These are phyloP conservation scores for Drosophila mulleri DNA, from an alignment of 2,888 invertebrate genomes.

Conservation along the genomic window DNA sequence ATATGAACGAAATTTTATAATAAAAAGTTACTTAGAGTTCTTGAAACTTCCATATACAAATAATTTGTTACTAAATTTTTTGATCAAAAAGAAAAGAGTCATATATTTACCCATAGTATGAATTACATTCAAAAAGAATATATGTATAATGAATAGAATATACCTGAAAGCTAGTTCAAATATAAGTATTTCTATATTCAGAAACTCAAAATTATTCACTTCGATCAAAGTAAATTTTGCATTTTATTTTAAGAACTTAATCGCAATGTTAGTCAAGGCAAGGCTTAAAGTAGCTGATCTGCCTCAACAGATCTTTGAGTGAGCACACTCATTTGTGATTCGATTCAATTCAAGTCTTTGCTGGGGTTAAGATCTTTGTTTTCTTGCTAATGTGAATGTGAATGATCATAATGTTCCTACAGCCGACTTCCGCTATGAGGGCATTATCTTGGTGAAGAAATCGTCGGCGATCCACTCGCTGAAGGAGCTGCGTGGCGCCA, in stretches of 20 bases:
- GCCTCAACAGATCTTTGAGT: neutral
- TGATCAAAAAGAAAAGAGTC: too few relatives aligned
- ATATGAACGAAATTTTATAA: too few relatives aligned
- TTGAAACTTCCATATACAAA: too few relatives aligned
- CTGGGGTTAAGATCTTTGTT: too few relatives aligned
- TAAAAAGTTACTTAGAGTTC: too few relatives aligned
- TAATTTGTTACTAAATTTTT: too few relatives aligned
- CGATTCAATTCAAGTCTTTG: neutral
- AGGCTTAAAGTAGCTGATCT: neutral
- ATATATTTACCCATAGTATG: too few relatives aligned
- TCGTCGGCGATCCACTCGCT: conserved; percentile 89
- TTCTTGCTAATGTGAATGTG: too few relatives aligned
- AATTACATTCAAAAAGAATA: too few relatives aligned
- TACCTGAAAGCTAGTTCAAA: too few relatives aligned
- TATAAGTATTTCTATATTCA: too few relatives aligned
- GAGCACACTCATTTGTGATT: neutral
- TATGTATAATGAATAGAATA: too few relatives aligned
- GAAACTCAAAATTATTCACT: neutral
- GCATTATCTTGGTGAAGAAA: conserved; percentile 92
- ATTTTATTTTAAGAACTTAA: neutral
- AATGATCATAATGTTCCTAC: conserved; percentile 24
- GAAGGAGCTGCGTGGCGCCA: conserved; percentile 90
- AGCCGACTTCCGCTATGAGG: conserved; percentile 93
- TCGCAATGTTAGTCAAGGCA: neutral
- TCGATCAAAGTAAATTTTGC: neutral